A percentile compares a stretch with the other conserved stretches of the same genome.
Evolutionary conservation across 2,888 invertebrate species (phyloP).

Genomic region (Lissonota sp.): DNA sequence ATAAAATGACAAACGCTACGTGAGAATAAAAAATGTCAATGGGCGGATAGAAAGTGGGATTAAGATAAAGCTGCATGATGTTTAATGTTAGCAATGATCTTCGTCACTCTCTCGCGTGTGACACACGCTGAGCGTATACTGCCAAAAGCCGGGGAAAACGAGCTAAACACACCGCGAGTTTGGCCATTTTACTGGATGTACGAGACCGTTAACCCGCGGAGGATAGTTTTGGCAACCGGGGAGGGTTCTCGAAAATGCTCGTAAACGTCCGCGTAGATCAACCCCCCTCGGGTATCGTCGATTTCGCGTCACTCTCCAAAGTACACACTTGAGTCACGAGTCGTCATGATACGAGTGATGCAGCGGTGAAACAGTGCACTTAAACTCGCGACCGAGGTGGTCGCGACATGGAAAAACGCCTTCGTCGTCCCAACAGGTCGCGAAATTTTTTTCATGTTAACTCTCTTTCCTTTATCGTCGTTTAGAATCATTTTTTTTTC

Average conservation of each 20-base stretch:
- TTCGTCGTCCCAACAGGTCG: background rate
- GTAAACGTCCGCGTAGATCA: slow-evolving; percentile 76
- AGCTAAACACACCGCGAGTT: slow-evolving; percentile 48
- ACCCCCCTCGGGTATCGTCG: slow-evolving; percentile 65
- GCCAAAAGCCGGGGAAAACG: background rate
- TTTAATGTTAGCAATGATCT: slow-evolving; percentile 58
- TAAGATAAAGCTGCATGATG: slow-evolving; percentile 58
- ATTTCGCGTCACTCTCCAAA: slow-evolving; percentile 39
- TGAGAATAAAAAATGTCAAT: slow-evolving; percentile 13
- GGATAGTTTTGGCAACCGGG: slow-evolving; percentile 70
- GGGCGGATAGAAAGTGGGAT: slow-evolving; percentile 51
- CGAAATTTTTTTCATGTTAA: no score
- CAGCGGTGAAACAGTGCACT: slow-evolving; percentile 24
- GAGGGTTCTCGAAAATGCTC: slow-evolving; percentile 70
- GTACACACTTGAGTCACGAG: background rate
- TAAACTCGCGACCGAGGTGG: slow-evolving; percentile 53
- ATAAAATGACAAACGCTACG: background rate
- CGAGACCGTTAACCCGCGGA: slow-evolving; percentile 65
- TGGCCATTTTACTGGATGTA: slow-evolving; percentile 61
- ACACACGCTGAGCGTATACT: slow-evolving; percentile 18
- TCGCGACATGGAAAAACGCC: slow-evolving; percentile 36
- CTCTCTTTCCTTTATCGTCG: no score
- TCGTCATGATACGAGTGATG: slow-evolving; percentile 20
- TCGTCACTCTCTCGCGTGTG: slow-evolving; percentile 42
- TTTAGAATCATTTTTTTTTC: no score